These are phyloP conservation scores for Pecten maximus DNA, from an alignment of 2,888 invertebrate species.

Conservation along the genomic window DNA sequence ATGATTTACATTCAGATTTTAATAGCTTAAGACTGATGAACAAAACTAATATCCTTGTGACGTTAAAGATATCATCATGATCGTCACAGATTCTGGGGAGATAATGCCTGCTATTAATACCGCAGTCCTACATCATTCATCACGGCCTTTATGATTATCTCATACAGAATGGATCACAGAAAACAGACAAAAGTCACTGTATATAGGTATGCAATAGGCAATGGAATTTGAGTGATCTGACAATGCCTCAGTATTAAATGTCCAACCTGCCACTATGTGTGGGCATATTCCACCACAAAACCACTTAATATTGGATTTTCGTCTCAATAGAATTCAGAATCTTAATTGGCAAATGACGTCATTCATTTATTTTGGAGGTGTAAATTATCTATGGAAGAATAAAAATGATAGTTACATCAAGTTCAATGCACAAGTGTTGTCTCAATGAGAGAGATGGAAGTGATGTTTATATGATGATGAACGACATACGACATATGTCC, in stretches of 20 bases:
- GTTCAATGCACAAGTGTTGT: not conserved
- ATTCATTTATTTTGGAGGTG: not conserved
- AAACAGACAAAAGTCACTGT: not conserved
- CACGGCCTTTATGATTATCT: not conserved
- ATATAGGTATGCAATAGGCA: not conserved
- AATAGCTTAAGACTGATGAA: not conserved
- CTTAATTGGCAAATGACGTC: not conserved
- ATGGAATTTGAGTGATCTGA: not conserved
- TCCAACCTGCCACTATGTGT: not conserved
- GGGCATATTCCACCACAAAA: not conserved
- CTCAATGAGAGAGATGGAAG: not conserved
- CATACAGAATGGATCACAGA: not conserved
- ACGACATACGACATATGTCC: not conserved
- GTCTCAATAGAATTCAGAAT: not conserved
- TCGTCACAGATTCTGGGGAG: not conserved
- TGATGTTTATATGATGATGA: not conserved
- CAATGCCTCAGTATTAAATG: not conserved
- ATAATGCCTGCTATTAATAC: not conserved
- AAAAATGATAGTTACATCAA: not conserved
- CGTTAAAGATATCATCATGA: not conserved
- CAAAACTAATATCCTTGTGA: not conserved
- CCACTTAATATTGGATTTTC: not conserved
- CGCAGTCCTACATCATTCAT: not conserved
- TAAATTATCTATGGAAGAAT: not conserved
- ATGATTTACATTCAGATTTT: not conserved